phyloP scores from a whole-genome alignment of 2,797 vertebrate species.

The Acipenser transmontanus region DNA sequence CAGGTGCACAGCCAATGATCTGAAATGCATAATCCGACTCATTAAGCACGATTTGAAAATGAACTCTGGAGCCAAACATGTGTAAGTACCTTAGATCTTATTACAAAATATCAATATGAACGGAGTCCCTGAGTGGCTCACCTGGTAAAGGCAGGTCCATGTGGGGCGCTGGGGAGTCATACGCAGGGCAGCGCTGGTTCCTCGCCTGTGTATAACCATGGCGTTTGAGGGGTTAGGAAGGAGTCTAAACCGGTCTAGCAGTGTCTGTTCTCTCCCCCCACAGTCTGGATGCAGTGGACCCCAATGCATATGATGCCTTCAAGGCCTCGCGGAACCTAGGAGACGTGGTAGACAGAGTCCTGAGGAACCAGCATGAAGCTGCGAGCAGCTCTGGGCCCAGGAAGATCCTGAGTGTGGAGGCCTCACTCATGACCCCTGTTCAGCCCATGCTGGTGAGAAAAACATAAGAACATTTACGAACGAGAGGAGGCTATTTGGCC shows the following conservation, averaged over 20 bases:
- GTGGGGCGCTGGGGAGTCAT: conserved; percentile 13
- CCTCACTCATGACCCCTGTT: conserved; percentile 89
- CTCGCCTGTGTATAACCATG: no score
- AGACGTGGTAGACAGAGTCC: conserved; percentile 85
- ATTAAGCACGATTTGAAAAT: conserved; percentile 97
- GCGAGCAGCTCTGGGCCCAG: conserved; percentile 69
- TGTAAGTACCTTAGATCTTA: conserved; percentile 64
- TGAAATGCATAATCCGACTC: conserved; percentile 89
- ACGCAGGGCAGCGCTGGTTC: background rate
- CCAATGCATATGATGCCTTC: conserved; percentile 94
- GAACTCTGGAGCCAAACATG: conserved; percentile 92
- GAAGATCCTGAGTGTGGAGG: conserved; percentile 78
- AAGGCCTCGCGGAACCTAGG: conserved; percentile 92
- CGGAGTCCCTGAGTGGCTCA: background rate
- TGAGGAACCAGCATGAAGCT: conserved; percentile 81
- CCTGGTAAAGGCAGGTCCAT: conserved; percentile 1
- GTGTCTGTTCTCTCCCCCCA: background rate
- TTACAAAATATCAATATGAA: no score
- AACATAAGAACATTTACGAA: no score
- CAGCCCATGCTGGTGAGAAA: conserved; percentile 90
- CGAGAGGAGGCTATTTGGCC: no score
- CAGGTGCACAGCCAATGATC: conserved; percentile 91
- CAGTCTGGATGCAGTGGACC: conserved; percentile 90
- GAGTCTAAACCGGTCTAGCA: no score
- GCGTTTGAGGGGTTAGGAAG: no score